Base-by-base conservation (phyloP, 35 echinoderm and acorn worm species). In the Eucidaris tribuloides region DNA sequence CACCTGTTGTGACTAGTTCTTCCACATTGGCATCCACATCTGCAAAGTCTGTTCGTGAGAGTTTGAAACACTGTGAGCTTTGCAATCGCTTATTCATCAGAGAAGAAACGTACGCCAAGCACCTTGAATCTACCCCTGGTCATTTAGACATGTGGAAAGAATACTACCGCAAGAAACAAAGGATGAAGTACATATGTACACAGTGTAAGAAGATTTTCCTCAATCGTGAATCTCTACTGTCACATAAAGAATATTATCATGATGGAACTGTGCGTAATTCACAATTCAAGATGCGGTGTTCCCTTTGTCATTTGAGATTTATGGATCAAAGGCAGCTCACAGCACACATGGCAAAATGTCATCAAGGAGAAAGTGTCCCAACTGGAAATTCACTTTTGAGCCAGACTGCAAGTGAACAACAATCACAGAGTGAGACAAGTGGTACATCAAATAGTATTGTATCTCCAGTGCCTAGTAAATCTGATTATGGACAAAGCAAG, bases 91-190 rank as follows among this genome's bases (percentile, higher is more conserved):
- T 89, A 25, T 89, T 89, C n/a, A 79, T 89, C 19, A 66, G 45
- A 32, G 66, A 77, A 76, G 87, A 89, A 46, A 59, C 87, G 44
- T 89, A 71, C 48, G 87, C 82, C 7, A 79, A 89, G 65, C 87
- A 89, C 39, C 44, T 82, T 5, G 22, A 32, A 19, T 65, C 85
- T 42, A 81, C 76, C 83, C 81, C 52, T 2, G 17, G 14, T 23
- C 61, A 41, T 18, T 63, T 34, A 32, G 76, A 78, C 23, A 19
- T 77, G 23, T 62, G 54, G 78, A 31, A 71, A 25, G 77, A 50
- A 58, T 55, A 52, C 40, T 30, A 80, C 46, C 52, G 52, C 20
- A 80, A 80, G 48, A 80, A 80, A 45, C 45, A 80, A 29, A 42
- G 52, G 31, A 80, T 80, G 77, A 80, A 50, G 45, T 80, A 50